A percentile compares a stretch with the other conserved stretches of the same genome.
Evolutionary conservation across 2,797 vertebrate genomes (phyloP).

Genomic region (Falco concolor): DNA sequence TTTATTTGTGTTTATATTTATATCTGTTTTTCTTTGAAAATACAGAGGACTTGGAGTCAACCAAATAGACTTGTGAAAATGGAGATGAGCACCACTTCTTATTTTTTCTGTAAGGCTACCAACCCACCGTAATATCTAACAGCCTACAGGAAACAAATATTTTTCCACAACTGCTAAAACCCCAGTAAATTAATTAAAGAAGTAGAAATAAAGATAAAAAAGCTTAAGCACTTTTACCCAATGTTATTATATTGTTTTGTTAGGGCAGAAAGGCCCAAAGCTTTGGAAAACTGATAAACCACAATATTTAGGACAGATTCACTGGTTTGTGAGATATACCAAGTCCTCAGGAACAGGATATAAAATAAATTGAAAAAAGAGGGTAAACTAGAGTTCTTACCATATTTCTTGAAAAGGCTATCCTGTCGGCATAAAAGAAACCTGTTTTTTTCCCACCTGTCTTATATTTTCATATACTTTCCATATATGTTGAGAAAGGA

Average conservation of each 20-base stretch:
- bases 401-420: background rate
- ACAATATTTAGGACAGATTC: background rate
- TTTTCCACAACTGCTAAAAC: background rate
- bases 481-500: background rate
- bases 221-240: background rate
- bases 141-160: background rate
- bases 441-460: accelerated
- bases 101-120: background rate
- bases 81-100: background rate
- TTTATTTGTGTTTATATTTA: background rate
- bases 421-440: background rate
- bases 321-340: background rate
- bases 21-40: background rate
- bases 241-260: background rate
- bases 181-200: background rate
- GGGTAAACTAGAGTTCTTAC: background rate
- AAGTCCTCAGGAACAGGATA: background rate
- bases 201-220: background rate
- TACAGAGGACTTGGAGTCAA: background rate
- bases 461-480: background rate
- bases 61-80: background rate
- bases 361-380: background rate
- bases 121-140: background rate
- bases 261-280: background rate
- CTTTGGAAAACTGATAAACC: background rate